Base-by-base conservation (phyloP, 2,888 invertebrate species). In the Meandrusa payeni region DNA sequence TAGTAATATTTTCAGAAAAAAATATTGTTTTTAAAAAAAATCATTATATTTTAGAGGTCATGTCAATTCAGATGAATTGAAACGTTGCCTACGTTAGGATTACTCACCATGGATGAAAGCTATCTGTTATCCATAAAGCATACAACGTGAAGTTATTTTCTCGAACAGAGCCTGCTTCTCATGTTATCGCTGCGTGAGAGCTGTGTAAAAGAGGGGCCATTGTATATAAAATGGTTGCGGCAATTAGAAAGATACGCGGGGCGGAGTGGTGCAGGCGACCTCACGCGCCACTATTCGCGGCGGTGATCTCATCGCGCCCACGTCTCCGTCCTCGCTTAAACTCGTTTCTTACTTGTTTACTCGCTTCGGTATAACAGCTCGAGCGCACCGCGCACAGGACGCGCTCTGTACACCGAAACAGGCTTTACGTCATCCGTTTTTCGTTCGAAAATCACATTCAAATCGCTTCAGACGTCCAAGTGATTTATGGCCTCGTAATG, bases 301-400 rank as follows among this genome's bases (percentile, higher is more conserved):
- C 79, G 86, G 65, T 86, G 86, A 87, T 86, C 82, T 87, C 86
- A 86, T 68, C 78, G 69, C 46, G 59, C 57, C 59, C 68, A 64
- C 43, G 70, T 79, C 77, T 76, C 80, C 85, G 85, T 83, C 85
- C 85, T 85, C 81, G 80, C 69, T 70, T 69, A 83, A 83, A 86
- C 86, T 76, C 73, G 86, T 86, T 86, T 85, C 69, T 73, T 80
- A 81, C 69, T 73, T 86, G 81, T 86, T 85, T 82, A 85, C 81
- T 81, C 71, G 74, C 54, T 31, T 61, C 66, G 65, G 71, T 71
- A 70, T 71, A 72, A 73, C 61, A 76, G 76, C 76, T 76, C 76
- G 23, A 75, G 74, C 72, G 70, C 70, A 72, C 66, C 59, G 64
- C 71, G 74, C 66, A 68, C 73, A 69, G 78, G 74, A 74, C 73